These are phyloP conservation scores for Troides aeacus DNA, from an alignment of 2,888 invertebrate species.

Conservation along the genomic window DNA sequence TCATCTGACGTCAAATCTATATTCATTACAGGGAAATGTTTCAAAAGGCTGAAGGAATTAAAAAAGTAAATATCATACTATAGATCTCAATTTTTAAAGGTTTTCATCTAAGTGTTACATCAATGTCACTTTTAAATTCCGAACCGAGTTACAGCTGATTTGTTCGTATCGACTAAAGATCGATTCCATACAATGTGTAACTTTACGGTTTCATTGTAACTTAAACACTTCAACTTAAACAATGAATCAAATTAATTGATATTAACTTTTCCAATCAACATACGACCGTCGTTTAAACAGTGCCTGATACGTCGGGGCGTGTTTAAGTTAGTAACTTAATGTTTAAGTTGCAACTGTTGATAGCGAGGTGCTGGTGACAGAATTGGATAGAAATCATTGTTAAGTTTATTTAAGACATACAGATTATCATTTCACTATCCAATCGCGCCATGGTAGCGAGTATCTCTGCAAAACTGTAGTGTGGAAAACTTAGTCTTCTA, in stretches of 20 bases:
- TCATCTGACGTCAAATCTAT: too few species aligned
- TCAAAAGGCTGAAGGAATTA: too few species aligned
- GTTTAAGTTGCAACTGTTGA: neutral
- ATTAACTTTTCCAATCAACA: slow-evolving; percentile 5
- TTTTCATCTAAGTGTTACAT: neutral
- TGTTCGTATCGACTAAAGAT: neutral
- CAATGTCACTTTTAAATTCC: neutral
- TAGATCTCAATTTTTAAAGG: neutral
- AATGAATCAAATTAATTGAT: slow-evolving; percentile 2
- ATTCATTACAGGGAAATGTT: too few species aligned
- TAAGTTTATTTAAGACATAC: neutral
- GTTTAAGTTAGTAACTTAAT: slow-evolving; percentile 1
- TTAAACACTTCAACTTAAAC: slow-evolving; percentile 1
- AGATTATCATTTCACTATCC: too few species aligned
- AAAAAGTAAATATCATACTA: too few species aligned
- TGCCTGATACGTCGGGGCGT: neutral
- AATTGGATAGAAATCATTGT: neutral
- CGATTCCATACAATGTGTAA: neutral
- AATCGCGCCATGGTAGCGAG: too few species aligned
- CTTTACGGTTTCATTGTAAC: neutral
- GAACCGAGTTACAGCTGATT: neutral
- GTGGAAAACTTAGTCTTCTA: too few species aligned
- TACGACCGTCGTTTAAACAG: neutral
- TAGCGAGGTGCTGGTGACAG: neutral
- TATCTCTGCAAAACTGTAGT: too few species aligned